Percentiles rank a stretch among this genome's conserved stretches.
These are phyloP conservation scores for Drosophila mauritiana DNA, from an alignment of 1,140 invertebrate species.

Conservation along the genomic window DNA sequence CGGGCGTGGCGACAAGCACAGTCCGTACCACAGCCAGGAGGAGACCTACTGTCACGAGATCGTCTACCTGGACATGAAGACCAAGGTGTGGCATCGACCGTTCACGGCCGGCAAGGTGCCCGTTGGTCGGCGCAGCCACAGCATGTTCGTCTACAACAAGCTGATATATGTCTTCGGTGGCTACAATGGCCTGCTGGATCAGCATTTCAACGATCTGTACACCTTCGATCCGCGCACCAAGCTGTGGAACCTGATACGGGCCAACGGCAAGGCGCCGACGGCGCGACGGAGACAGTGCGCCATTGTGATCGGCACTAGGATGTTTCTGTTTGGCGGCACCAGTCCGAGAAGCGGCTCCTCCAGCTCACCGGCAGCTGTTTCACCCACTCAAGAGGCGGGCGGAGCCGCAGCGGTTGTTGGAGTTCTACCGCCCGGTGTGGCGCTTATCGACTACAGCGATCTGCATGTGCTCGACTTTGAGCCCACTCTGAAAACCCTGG, in stretches of 20 bases:
- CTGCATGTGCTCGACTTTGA: constrained; percentile 91
- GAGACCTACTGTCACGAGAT: constrained; percentile 93
- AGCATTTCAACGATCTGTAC: constrained; percentile 93
- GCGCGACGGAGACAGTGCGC: constrained; percentile 92
- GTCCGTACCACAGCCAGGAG: constrained; percentile 88
- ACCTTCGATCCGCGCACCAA: constrained; percentile 88
- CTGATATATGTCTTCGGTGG: constrained; percentile 95
- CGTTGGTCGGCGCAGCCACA: constrained; percentile 93
- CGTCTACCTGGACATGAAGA: constrained; percentile 90
- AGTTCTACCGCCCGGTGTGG: constrained; percentile 5
- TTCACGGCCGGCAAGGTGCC: constrained; percentile 87
- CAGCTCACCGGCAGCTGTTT: neutral
- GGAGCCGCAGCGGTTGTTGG: constrained; percentile 28
- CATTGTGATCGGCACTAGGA: constrained; percentile 88
- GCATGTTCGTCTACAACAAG: constrained; percentile 92
- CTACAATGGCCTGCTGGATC: constrained; percentile 90
- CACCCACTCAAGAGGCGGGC: constrained; percentile 6
- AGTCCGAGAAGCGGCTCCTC: constrained; percentile 85
- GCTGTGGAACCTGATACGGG: constrained; percentile 88
- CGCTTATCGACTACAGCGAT: constrained; percentile 91
- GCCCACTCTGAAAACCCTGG: constrained; percentile 89
- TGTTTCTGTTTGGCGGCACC: constrained; percentile 95
- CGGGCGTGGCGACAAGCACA: constrained; percentile 90
- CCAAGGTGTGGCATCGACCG: constrained; percentile 89
- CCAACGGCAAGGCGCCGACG: constrained; percentile 87